These are phyloP conservation scores for Murina feae DNA, from an alignment of 2,113 vertebrate species.

Conservation along the genomic window DNA sequence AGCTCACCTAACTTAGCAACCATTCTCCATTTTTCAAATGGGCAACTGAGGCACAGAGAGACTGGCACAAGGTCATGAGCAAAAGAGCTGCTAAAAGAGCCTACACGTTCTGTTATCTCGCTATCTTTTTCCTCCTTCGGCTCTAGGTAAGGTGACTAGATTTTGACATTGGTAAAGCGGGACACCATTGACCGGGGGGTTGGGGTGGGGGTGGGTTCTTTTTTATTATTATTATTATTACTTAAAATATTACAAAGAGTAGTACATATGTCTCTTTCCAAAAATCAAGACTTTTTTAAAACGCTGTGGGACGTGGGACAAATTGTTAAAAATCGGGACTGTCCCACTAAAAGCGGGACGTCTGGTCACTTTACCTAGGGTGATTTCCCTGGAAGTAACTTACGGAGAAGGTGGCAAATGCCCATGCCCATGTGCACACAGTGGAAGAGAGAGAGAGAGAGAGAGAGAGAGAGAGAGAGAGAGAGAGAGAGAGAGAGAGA, in stretches of 20 bases:
- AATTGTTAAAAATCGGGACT: no score
- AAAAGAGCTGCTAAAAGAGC: background rate
- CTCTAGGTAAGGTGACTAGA: no score
- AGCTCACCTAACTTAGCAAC: background rate
- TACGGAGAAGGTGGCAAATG: background rate
- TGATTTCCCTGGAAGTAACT: background rate
- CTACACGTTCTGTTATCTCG: background rate
- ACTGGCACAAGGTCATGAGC: background rate
- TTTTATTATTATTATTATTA: no score
- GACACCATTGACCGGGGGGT: no score
- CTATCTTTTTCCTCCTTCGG: background rate
- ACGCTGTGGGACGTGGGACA: no score
- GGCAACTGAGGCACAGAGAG: background rate
- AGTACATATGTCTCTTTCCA: no score
- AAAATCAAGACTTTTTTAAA: no score
- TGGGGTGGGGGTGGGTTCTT: no score
- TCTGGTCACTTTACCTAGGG: no score
- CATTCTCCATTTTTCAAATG: background rate
- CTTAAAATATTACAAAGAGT: no score
- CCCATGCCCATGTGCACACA: rapidly evolving
- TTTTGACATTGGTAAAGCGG: no score
- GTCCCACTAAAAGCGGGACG: no score
- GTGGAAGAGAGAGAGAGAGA: background rate
- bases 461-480: background rate
- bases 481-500: background rate